These are phyloP conservation scores for Pelmatolapia mariae DNA, from an alignment of 2,113 vertebrate species.

Conservation along the genomic window DNA sequence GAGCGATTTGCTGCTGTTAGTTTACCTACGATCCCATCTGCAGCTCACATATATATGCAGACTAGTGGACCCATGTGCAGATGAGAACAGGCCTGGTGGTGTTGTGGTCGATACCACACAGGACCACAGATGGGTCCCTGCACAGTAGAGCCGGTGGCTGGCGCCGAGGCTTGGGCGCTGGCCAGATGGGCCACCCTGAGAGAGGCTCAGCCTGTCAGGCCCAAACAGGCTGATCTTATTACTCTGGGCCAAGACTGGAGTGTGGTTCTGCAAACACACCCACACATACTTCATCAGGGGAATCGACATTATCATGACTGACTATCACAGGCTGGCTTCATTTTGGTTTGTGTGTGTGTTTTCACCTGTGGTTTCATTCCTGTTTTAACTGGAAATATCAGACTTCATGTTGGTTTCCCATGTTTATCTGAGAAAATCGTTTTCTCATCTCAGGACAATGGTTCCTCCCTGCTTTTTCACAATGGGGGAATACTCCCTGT, in stretches of 20 bases:
- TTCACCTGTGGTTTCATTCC: background rate
- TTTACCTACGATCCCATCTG: constrained; percentile 40
- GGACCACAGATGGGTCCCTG: constrained; percentile 60
- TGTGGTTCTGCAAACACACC: constrained; percentile 31
- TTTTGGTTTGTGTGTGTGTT: background rate
- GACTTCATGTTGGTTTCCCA: background rate
- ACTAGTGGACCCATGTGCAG: constrained; percentile 27
- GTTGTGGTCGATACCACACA: constrained; percentile 42
- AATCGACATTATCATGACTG: constrained; percentile 17
- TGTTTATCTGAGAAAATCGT: background rate
- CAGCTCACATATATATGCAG: constrained; percentile 17
- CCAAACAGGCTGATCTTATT: constrained; percentile 61
- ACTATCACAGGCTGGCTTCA: background rate
- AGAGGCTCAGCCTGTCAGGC: constrained; percentile 38
- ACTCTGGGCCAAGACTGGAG: constrained; percentile 44
- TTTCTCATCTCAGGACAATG: background rate
- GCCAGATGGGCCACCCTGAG: constrained; percentile 69
- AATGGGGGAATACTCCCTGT: background rate
- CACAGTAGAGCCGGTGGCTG: constrained; percentile 38
- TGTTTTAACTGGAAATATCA: constrained; percentile 10
- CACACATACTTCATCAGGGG: constrained; percentile 16
- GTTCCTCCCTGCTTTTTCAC: background rate
- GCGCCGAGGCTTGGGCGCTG: constrained; percentile 22
- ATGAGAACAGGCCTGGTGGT: constrained; percentile 22
- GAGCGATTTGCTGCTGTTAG: background rate